Base-by-base conservation (phyloP, 2,888 invertebrate genomes). In the Sminthurides aquaticus region DNA sequence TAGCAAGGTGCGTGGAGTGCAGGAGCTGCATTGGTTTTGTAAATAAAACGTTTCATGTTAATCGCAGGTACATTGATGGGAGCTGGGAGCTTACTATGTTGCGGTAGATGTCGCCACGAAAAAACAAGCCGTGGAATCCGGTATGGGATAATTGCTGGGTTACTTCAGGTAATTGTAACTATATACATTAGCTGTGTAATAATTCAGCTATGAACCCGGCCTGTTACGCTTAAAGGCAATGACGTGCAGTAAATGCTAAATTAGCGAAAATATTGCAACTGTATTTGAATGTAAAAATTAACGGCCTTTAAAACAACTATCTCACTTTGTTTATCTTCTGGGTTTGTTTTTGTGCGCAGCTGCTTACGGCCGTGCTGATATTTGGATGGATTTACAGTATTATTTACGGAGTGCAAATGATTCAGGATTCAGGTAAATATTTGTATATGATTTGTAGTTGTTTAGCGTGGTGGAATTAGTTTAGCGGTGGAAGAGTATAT, bases 331-430 rank as follows among this genome's bases (percentile, higher is more conserved):
- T 43, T 43, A 11, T 11, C 18, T 43, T 11, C 8, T 43, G 8
- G 43, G 43, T 11, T 43, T 43, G 8, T 43, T 8, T 20, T 52
- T 20, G 3, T 20, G 20, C 20, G 8, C 22, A 64, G 64, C 24
- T 64, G 5, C 25, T 64, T n/a, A 49, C 54, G 5, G 29, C 58
- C 15, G 3, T 62, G 5, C 26, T 74, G 25, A 66, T 74, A 24
- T 55, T 74, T 49, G 74, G 74, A 1, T 74, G 71, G 71, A 74
- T 74, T 43, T 74, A 70, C 60, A 72, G 72, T 57, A 74, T 74
- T 64, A 65, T 69, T 61, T 74, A 74, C 62, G 74, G 74, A 25
- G 74, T 71, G 22, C 68, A 72, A 49, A 74, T 74, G 70, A 60
- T 74, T 28, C 74, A 74, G 61, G 74, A 74, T 66, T 65, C 72